phyloP scores from a whole-genome alignment of 2,888 invertebrate species.

The Watsonalla binaria region DNA sequence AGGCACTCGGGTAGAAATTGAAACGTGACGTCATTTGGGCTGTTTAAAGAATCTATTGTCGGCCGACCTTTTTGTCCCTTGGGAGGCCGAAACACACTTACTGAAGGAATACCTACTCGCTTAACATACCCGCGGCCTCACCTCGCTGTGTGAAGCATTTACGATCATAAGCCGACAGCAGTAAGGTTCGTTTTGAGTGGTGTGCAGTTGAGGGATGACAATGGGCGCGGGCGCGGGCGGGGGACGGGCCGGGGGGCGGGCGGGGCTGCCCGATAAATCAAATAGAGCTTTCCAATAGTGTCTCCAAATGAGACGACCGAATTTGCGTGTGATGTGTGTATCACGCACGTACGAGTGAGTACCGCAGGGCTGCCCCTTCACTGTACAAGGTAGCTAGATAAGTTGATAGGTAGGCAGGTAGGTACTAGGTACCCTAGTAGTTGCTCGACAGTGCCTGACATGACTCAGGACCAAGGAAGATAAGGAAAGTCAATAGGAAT shows the following conservation, averaged over 20 bases:
- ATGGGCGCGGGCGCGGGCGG: neutral
- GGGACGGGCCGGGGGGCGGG: neutral
- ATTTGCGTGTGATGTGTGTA: slow-evolving; percentile 9
- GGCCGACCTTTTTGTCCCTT: slow-evolving; percentile 23
- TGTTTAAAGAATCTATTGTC: slow-evolving; percentile 35
- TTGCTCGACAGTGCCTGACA: too few relatives aligned
- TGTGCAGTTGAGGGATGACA: neutral
- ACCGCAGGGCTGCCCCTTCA: too few relatives aligned
- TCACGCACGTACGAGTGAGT: neutral
- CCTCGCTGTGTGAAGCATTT: neutral
- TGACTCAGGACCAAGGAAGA: too few relatives aligned
- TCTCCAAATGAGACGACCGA: slow-evolving; percentile 19
- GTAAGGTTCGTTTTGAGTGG: slow-evolving; percentile 3
- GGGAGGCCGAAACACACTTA: slow-evolving; percentile 26
- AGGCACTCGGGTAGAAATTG: slow-evolving; percentile 21
- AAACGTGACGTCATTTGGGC: slow-evolving; percentile 34
- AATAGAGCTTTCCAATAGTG: slow-evolving; percentile 18
- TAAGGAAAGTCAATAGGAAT: too few relatives aligned
- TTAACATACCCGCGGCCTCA: slow-evolving; percentile 11
- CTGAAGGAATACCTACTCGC: slow-evolving; percentile 23
- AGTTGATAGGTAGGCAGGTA: too few relatives aligned
- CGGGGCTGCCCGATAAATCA: slow-evolving; percentile 18
- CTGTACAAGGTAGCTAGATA: too few relatives aligned
- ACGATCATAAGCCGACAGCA: neutral
- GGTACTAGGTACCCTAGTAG: too few relatives aligned